Evolutionary conservation across 2,888 invertebrate species (phyloP), one percentile per base, ranked within the genome.

Genomic region (Steinernema scapterisci): DNA sequence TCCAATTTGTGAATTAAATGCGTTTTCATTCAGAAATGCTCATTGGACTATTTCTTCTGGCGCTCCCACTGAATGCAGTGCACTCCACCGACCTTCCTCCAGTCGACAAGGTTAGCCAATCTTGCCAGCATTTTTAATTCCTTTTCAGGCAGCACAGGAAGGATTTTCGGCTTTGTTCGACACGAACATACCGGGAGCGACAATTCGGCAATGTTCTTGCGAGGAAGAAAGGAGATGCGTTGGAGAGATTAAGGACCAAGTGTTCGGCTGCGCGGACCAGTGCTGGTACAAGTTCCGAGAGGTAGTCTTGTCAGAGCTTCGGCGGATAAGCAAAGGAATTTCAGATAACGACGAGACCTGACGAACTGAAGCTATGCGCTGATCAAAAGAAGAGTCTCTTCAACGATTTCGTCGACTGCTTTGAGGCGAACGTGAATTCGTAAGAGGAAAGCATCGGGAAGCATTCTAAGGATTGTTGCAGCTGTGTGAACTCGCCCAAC

Each of bases 171-270:
- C 81, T 19, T 72, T 81, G 27, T 70, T 51, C 6, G 76, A 73
- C n/a, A 71, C 80, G 6, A 45, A 70, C 43, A 81, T 82, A 13
- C 72, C 75, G 9, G 82, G 79, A 3, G 76, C 73, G 6, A 75
- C 75, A 31, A 21, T 73, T 13, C 27, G 73, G 56, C 56, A 54
- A 9, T 73, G 73, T 16, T 73, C 73, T 3, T 73, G 73, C 21
- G 44, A 27, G 3, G 73, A 73, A 19, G 31, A 51, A 11, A 16
- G 45, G 5, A 54, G 63, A 56, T 73, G 73, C 23, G 25, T 73
- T 11, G 19, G 25, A 7, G 63, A 73, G 43, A 73, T 73, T 43
- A 73, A 73, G 31, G 63, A 63, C 25, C 73, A 73, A 23, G 54
- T 63, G 19, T 27, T 73, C 38, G 45, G 6, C 23, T 73, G 73